Conservation (phyloP, 2,888 invertebrate genomes). For the Epirrhoe alternata region DNA sequence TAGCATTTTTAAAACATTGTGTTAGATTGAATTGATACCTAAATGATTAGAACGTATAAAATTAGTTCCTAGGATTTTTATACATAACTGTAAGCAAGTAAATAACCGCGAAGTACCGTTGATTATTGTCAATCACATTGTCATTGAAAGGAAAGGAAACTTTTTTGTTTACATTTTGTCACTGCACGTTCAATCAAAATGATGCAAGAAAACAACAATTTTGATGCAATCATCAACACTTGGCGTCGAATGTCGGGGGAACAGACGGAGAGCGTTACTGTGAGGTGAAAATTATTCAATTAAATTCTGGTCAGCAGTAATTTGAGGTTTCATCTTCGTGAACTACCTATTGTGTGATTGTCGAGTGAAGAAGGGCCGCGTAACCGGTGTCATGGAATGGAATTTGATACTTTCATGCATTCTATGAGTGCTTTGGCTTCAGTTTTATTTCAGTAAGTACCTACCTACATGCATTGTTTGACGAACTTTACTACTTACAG, state of each 20-base stretch:
- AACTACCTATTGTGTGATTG: slow-evolving; percentile 39
- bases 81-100: neutral
- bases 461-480: neutral
- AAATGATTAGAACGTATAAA: no score
- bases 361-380: slow-evolving; percentile 1
- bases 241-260: slow-evolving; percentile 79
- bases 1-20: neutral
- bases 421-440: slow-evolving; percentile 1
- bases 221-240: slow-evolving; percentile 74
- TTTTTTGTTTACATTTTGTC: slow-evolving; percentile 42
- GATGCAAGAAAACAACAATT: slow-evolving; percentile 78
- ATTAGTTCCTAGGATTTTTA: neutral
- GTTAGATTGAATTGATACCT: no score
- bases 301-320: slow-evolving; percentile 39
- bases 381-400: slow-evolving; percentile 26
- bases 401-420: slow-evolving; percentile 25
- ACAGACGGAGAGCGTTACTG: slow-evolving; percentile 62
- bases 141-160: slow-evolving; percentile 24
- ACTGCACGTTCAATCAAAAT: slow-evolving; percentile 37
- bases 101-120: neutral
- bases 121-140: neutral
- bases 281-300: slow-evolving; percentile 63
- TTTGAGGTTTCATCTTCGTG: slow-evolving; percentile 36
- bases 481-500: slow-evolving; percentile 51
- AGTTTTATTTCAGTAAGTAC: neutral